phyloP scores from a whole-genome alignment of 1,140 invertebrate species.

The Drosophila kanapiae region DNA sequence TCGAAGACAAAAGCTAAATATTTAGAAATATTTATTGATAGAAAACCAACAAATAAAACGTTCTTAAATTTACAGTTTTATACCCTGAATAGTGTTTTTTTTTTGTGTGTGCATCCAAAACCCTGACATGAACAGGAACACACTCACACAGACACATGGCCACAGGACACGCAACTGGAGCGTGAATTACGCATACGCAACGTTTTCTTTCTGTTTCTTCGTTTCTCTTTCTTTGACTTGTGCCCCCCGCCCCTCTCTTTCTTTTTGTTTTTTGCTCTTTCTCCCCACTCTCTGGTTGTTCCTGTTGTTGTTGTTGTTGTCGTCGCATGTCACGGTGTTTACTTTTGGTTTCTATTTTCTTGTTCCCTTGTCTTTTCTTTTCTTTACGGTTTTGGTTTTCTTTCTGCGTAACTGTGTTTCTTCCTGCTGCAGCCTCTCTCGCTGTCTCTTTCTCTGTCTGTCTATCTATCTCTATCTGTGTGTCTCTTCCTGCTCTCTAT shows the following conservation, averaged over 20 bases:
- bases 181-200: conserved; percentile 82
- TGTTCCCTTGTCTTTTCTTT: conserved; percentile 18
- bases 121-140: conserved; percentile 18
- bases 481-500: conserved; percentile 26
- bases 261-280: conserved; percentile 6
- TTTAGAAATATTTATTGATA: neutral
- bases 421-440: conserved; percentile 46
- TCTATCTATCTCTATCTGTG: conserved; percentile 23
- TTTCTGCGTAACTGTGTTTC: conserved; percentile 57
- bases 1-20: too few relatives aligned
- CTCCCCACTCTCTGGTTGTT: conserved; percentile 26
- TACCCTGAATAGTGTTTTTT: neutral
- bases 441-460: conserved; percentile 23
- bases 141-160: conserved; percentile 28
- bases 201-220: conserved; percentile 67
- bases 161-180: conserved; percentile 74
- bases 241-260: conserved; percentile 9
- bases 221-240: conserved; percentile 45
- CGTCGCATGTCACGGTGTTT: conserved; percentile 75
- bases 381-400: conserved; percentile 33
- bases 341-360: conserved; percentile 67
- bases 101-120: conserved; percentile 6
- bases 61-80: neutral
- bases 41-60: neutral
- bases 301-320: conserved; percentile 55